Evolutionary conservation across 2,888 invertebrate species (phyloP).

Genomic region (Bursaphelenchus okinawaensis): DNA sequence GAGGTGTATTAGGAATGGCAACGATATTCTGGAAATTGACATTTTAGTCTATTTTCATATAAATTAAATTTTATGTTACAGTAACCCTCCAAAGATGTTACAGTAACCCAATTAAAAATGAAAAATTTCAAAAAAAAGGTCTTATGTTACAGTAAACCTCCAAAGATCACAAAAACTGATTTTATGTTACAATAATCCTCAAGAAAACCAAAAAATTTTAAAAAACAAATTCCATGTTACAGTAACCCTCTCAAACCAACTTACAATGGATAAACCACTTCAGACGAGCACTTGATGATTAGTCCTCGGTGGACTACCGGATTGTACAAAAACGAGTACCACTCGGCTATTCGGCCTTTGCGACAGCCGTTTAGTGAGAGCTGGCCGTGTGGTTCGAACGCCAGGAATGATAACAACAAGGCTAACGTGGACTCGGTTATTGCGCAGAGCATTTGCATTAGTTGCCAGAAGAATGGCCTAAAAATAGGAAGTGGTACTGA

Average conservation of each 20-base stretch:
- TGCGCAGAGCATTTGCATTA: slow-evolving; percentile 75
- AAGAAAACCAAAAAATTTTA: too few species aligned
- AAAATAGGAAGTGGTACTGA: slow-evolving; percentile 12
- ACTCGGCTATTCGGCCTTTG: slow-evolving; percentile 70
- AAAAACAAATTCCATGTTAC: too few species aligned
- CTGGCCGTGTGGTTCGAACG: slow-evolving; percentile 67
- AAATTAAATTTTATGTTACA: too few species aligned
- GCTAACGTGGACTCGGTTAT: slow-evolving; percentile 68
- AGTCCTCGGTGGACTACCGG: slow-evolving; percentile 84
- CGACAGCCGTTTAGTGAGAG: slow-evolving; percentile 69
- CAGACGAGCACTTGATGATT: slow-evolving; percentile 86
- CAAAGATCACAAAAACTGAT: too few species aligned
- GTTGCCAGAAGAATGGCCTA: slow-evolving; percentile 63
- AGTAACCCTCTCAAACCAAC: too few species aligned
- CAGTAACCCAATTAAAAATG: too few species aligned
- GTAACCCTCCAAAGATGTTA: too few species aligned
- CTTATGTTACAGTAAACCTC: too few species aligned
- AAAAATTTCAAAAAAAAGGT: too few species aligned
- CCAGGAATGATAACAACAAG: slow-evolving; percentile 67
- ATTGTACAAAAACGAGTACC: slow-evolving; percentile 92
- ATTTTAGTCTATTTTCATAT: too few species aligned
- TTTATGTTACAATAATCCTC: too few species aligned
- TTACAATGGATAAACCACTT: slow-evolving; percentile 91
- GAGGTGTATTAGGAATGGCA: slow-evolving; percentile 36
- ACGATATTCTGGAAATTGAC: slow-evolving; percentile 31